Evolutionary conservation across 2,888 invertebrate species (phyloP).

Genomic region (Lasioglossum figueresi): DNA sequence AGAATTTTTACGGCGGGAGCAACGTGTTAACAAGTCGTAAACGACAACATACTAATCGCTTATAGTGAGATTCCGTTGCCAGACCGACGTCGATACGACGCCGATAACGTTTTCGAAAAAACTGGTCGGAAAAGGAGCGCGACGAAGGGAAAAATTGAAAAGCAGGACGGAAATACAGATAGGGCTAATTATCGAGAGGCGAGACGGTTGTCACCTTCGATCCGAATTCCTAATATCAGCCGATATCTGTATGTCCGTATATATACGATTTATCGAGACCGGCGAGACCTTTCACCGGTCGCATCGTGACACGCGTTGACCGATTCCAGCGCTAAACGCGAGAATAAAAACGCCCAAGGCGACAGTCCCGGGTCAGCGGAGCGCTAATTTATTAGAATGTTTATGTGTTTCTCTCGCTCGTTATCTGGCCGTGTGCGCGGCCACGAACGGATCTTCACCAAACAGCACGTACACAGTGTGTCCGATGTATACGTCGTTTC

Average conservation of each 20-base stretch:
- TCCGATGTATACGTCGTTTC: background rate
- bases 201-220: slow-evolving; percentile 18
- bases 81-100: background rate
- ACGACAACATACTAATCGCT: slow-evolving; percentile 34
- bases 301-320: slow-evolving; percentile 78
- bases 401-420: slow-evolving; percentile 81
- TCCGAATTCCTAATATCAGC: slow-evolving; percentile 57
- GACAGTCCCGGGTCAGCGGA: slow-evolving; percentile 82
- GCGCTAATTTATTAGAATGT: slow-evolving; percentile 84
- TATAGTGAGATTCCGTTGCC: background rate
- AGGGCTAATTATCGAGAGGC: slow-evolving; percentile 41
- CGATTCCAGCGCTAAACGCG: slow-evolving; percentile 66
- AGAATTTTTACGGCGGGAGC: background rate
- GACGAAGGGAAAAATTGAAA: slow-evolving; percentile 16
- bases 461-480: background rate
- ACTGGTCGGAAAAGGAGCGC: background rate
- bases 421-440: slow-evolving; percentile 63
- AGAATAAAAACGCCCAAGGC: slow-evolving; percentile 71
- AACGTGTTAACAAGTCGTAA: slow-evolving; percentile 44
- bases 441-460: slow-evolving; percentile 23
- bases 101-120: slow-evolving; percentile 10
- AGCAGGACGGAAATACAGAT: slow-evolving; percentile 46
- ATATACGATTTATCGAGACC: slow-evolving; percentile 73
- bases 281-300: slow-evolving; percentile 75
- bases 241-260: slow-evolving; percentile 3